Evolutionary conservation across 2,888 invertebrate species (phyloP).

Genomic region (Phortica magna): DNA sequence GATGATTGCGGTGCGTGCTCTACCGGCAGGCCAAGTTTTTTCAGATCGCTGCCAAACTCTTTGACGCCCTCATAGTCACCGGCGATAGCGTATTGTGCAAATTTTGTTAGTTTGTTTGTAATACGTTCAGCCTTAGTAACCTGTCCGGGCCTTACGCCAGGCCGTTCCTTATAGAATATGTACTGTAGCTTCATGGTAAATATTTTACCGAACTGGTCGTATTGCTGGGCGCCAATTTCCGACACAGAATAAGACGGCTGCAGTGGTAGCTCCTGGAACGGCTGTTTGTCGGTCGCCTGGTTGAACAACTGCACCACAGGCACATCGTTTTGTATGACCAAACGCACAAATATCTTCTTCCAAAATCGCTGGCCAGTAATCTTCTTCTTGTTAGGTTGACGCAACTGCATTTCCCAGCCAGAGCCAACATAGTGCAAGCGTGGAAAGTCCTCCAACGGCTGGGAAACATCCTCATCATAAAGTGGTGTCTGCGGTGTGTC

Average conservation of each 20-base stretch:
- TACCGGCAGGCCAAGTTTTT: slow-evolving; percentile 95
- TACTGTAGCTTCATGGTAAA: slow-evolving; percentile 97
- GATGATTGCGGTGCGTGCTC: slow-evolving; percentile 98
- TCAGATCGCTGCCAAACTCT: slow-evolving; percentile 94
- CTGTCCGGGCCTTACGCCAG: slow-evolving; percentile 96
- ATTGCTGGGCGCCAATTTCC: slow-evolving; percentile 97
- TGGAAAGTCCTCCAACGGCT: slow-evolving; percentile 95
- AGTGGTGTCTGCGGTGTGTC: slow-evolving; percentile 95
- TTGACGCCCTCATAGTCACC: slow-evolving; percentile 96
- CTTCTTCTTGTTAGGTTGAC: slow-evolving; percentile 98
- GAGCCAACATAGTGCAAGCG: slow-evolving; percentile 86
- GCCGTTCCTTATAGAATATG: slow-evolving; percentile 98
- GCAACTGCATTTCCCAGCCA: slow-evolving; percentile 97
- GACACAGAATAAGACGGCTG: slow-evolving; percentile 97
- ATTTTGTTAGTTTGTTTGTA: slow-evolving; percentile 93
- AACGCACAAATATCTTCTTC: slow-evolving; percentile 95
- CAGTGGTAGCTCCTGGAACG: slow-evolving; percentile 95
- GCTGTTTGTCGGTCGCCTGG: slow-evolving; percentile 90
- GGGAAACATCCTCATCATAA: slow-evolving; percentile 95
- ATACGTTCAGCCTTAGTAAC: slow-evolving; percentile 95
- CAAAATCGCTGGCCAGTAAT: slow-evolving; percentile 96
- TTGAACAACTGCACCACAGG: slow-evolving; percentile 92
- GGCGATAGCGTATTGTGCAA: slow-evolving; percentile 95
- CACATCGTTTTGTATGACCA: slow-evolving; percentile 88
- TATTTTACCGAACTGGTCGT: slow-evolving; percentile 99